Base-by-base conservation (phyloP, 2,113 vertebrate species). In the Corythornis madagascariensis region DNA sequence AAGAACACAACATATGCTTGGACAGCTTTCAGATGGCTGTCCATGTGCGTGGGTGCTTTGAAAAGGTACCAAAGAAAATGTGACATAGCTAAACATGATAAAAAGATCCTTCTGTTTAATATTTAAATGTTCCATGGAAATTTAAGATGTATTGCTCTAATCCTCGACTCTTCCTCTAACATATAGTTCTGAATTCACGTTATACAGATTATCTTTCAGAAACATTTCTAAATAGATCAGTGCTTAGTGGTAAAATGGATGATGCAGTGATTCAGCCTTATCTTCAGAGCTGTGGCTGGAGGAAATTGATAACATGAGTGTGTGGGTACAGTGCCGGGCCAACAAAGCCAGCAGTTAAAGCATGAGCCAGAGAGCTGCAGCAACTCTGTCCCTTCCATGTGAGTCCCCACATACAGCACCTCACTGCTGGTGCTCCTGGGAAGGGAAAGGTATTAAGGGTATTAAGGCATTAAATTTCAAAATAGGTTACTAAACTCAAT, bases 301-400 rank as follows among this genome's bases (percentile, higher is more conserved):
- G 72, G 22, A 22, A 26, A n/a, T 22, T 31, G 55, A 45, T 79
- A 55, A 50, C n/a, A 12, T 5, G 14, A 47, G 18, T 18, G 48
- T 0, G 3, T 42, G 59, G n/a, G 15, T 50, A 18, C 7, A 6
- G 53, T 0, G 0, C 6, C 15, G 28, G 13, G 35, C 33, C 45
- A 22, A 33, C 1, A 5, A 7, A 42, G 29, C 9, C 45, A 31
- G 50, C 19, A 10, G 22, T 43, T 56, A 5, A n/a, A 20, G 35
- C 16, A 17, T 8, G 38, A 52, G 29, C 25, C 61, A 40, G 20
- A 14, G 48, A 64, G 42, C 33, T 77, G 47, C 43, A 28, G 47
- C 1, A 9, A 12, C 17, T 21, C 21, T 86, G 48, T 16, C 35
- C 5, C 45, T 53, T 26, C 40, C 22, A 7, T 8, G 33, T 26